These are phyloP conservation scores for Gasteruption jaculator DNA, from an alignment of 2,888 invertebrate species.

Conservation along the genomic window DNA sequence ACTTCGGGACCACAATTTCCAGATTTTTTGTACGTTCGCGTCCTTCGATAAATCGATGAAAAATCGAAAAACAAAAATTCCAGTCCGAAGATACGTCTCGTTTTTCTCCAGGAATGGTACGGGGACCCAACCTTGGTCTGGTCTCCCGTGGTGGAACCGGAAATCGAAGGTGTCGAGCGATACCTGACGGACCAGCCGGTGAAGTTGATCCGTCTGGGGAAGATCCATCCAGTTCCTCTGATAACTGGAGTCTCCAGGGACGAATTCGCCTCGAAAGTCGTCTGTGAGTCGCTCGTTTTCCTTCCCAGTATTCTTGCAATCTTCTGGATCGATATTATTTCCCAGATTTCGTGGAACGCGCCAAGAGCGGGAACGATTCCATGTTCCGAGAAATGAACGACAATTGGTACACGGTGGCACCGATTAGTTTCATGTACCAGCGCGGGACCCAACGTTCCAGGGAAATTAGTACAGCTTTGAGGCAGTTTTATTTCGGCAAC, in stretches of 20 bases:
- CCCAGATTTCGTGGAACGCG: slow-evolving; percentile 9
- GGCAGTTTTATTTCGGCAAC: slow-evolving; percentile 53
- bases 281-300: slow-evolving; percentile 51
- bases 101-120: slow-evolving; percentile 53
- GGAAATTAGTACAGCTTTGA: slow-evolving; percentile 53
- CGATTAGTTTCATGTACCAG: slow-evolving; percentile 61
- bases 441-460: slow-evolving; percentile 54
- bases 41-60: neutral
- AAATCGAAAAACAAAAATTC: neutral
- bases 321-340: too few relatives aligned
- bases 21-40: slow-evolving; percentile 25
- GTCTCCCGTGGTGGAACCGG: slow-evolving; percentile 62
- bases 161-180: slow-evolving; percentile 60
- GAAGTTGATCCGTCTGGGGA: slow-evolving; percentile 55
- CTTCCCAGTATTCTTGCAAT: too few relatives aligned
- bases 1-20: slow-evolving; percentile 22
- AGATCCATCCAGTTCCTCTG: slow-evolving; percentile 61
- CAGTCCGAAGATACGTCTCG: neutral
- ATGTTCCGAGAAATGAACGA: slow-evolving; percentile 54
- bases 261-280: slow-evolving; percentile 62
- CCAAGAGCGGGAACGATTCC: slow-evolving; percentile 49
- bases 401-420: slow-evolving; percentile 61
- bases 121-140: slow-evolving; percentile 56
- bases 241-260: slow-evolving; percentile 63
- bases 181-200: slow-evolving; percentile 62